A percentile compares a stretch with the other conserved stretches of the same genome.
Evolutionary conservation across 2,797 vertebrate genomes (phyloP).

Genomic region (Aldrovandia affinis): DNA sequence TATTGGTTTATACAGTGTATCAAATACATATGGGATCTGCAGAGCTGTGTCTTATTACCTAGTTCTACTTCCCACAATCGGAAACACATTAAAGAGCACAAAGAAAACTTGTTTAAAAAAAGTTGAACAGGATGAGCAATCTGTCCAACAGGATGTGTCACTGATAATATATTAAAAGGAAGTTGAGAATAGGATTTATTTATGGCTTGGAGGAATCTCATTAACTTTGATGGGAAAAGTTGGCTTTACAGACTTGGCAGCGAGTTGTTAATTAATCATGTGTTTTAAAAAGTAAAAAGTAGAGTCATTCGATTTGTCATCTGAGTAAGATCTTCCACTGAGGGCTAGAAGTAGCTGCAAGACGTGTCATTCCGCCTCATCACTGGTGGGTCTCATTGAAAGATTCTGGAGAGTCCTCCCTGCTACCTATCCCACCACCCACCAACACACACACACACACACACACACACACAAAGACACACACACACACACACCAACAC

Average conservation of each 20-base stretch:
- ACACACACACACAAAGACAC: too few relatives aligned
- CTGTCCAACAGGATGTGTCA: constrained; percentile 6
- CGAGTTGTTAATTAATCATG: constrained; percentile 28
- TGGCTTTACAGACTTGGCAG: constrained; percentile 20
- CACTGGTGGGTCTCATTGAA: neutral
- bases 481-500: too few relatives aligned
- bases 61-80: neutral
- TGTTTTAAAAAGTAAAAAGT: constrained; percentile 18
- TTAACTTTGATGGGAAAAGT: constrained; percentile 13
- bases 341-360: neutral
- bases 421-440: neutral
- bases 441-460: too few relatives aligned
- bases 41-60: neutral
- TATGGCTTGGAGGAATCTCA: constrained; percentile 25
- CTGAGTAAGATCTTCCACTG: neutral
- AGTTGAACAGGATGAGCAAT: constrained; percentile 16
- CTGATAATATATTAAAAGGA: constrained; percentile 4
- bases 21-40: neutral
- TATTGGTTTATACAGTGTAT: neutral
- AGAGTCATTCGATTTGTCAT: constrained; percentile 20
- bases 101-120: constrained; percentile 18
- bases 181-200: constrained; percentile 20
- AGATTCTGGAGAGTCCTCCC: neutral
- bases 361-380: too few relatives aligned
- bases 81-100: neutral